phyloP scores from a whole-genome alignment of 2,797 vertebrate species.

The Babyrousa celebensis region DNA sequence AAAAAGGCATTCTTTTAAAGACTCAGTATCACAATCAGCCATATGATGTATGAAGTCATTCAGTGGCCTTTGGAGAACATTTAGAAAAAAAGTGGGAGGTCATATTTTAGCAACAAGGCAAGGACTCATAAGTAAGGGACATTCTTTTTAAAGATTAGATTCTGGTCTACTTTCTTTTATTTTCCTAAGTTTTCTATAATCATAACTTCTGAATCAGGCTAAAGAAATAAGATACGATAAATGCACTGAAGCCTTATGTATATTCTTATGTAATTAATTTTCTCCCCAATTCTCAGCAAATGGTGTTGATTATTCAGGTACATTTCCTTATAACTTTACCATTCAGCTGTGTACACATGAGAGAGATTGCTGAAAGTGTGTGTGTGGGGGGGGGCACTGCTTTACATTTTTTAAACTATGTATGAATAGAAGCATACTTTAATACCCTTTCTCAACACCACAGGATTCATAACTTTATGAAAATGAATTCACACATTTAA shows the following conservation, averaged over 20 bases:
- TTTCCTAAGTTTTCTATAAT: conserved; percentile 45
- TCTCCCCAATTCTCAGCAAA: background rate
- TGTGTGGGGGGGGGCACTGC: too few relatives aligned
- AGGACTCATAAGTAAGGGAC: background rate
- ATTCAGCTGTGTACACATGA: background rate
- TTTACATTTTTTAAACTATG: background rate
- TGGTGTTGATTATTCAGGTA: background rate
- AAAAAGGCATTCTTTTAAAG: background rate
- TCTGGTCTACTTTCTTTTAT: background rate
- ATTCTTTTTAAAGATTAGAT: conserved; percentile 1
- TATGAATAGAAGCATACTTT: background rate
- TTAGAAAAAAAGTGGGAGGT: background rate
- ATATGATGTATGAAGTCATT: background rate
- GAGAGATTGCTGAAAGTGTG: background rate
- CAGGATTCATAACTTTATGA: background rate
- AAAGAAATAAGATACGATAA: background rate
- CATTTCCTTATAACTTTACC: background rate
- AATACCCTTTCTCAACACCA: background rate
- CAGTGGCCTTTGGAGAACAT: background rate
- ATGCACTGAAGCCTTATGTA: background rate
- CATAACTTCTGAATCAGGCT: conserved; percentile 23
- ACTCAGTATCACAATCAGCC: background rate
- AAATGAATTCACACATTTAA: conserved; percentile 24
- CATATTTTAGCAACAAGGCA: background rate
- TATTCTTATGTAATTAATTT: background rate